Percentiles rank a stretch among this genome's conserved stretches.
Conservation (phyloP, 2,797 vertebrate genomes). For the Thamnophis elegans region DNA sequence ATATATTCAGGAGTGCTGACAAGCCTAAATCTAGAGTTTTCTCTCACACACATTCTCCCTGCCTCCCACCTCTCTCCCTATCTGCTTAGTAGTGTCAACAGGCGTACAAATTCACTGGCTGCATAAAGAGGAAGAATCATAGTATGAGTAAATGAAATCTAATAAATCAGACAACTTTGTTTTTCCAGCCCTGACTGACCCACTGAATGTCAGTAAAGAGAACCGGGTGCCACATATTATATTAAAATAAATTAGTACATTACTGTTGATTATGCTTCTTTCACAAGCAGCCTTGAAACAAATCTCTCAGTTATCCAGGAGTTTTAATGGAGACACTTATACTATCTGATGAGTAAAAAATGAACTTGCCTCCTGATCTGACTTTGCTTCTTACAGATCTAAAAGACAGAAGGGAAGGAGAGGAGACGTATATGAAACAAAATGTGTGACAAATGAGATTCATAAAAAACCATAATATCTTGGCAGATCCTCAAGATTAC, state of each 20-base stretch:
- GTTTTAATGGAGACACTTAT: constrained; percentile 23
- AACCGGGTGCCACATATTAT: not conserved
- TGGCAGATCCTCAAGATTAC: constrained; percentile 54
- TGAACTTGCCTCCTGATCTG: constrained; percentile 34
- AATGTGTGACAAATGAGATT: constrained; percentile 54
- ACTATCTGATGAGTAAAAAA: constrained; percentile 14
- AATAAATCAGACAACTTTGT: not conserved
- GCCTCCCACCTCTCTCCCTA: not conserved
- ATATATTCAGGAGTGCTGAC: not conserved
- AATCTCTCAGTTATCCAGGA: constrained; percentile 32
- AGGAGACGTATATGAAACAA: constrained; percentile 35
- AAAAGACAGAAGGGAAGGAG: constrained; percentile 48
- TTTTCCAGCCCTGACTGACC: too few species aligned
- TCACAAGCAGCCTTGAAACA: constrained; percentile 3
- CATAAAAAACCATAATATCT: constrained; percentile 50
- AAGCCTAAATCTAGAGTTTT: not conserved
- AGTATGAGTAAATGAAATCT: not conserved
- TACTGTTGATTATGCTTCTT: not conserved
- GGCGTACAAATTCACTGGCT: not conserved
- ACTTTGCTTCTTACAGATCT: not conserved
- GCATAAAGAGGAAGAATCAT: not conserved
- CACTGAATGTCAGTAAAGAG: not conserved
- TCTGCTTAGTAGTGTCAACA: not conserved
- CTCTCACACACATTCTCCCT: not conserved
- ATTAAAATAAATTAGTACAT: not conserved